These are phyloP conservation scores for Murina feae DNA, from an alignment of 2,113 vertebrate species.

Conservation along the genomic window DNA sequence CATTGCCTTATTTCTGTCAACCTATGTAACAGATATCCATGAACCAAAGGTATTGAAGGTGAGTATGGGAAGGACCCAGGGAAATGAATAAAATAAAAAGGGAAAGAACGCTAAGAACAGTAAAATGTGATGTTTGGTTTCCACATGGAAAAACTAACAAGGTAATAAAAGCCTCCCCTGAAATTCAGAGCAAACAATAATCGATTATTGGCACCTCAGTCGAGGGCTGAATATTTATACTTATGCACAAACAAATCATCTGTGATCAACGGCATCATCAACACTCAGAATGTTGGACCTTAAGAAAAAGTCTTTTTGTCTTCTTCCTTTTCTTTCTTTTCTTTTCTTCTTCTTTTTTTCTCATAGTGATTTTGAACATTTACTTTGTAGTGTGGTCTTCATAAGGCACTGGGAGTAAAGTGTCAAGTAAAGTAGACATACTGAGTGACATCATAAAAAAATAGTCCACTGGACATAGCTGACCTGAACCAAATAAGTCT, in stretches of 20 bases:
- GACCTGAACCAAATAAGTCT: neutral
- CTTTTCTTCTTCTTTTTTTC: neutral
- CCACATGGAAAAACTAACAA: neutral
- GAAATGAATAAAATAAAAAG: neutral
- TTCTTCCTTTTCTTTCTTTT: neutral
- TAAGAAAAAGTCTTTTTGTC: neutral
- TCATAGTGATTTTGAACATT: neutral
- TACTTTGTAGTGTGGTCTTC: neutral
- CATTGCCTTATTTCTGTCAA: neutral
- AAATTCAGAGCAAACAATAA: neutral
- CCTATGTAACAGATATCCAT: neutral
- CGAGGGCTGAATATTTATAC: neutral
- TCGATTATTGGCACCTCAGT: neutral
- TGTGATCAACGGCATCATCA: neutral
- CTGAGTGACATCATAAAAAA: neutral
- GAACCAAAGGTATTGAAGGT: neutral
- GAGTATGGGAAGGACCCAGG: neutral
- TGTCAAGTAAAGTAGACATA: neutral
- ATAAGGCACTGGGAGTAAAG: neutral
- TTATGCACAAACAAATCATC: neutral
- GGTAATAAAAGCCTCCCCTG: neutral
- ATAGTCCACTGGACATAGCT: neutral
- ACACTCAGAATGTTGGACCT: neutral
- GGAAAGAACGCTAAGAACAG: neutral
- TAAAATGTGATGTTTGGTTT: neutral